Evolutionary conservation across 2,797 vertebrate genomes (phyloP).

Genomic region (Epinephelus malabaricus): DNA sequence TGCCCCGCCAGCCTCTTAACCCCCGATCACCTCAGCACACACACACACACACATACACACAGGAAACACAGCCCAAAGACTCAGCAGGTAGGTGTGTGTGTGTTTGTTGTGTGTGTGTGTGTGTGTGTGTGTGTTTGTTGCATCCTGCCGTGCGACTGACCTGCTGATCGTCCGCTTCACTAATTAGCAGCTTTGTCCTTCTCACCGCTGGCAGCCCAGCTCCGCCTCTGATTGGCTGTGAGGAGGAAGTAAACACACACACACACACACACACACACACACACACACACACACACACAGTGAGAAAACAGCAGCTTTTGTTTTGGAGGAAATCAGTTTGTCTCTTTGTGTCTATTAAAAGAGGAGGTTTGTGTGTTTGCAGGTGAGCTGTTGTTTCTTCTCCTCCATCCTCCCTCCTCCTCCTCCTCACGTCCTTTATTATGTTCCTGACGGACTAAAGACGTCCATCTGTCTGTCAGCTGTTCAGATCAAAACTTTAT

Average conservation of each 20-base stretch:
- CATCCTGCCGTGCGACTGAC: slow-evolving; percentile 46
- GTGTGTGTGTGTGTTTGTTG: slow-evolving; percentile 32
- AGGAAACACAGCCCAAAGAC: slow-evolving; percentile 53
- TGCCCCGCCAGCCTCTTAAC: slow-evolving; percentile 13
- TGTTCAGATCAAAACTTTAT: no score
- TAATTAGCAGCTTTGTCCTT: slow-evolving; percentile 76
- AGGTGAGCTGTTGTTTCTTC: slow-evolving; percentile 42
- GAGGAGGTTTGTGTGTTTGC: slow-evolving; percentile 45
- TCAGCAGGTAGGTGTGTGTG: slow-evolving; percentile 55
- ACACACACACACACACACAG: slow-evolving; percentile 1
- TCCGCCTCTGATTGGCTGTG: slow-evolving; percentile 66
- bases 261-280: slow-evolving; percentile 6
- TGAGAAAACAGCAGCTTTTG: slow-evolving; percentile 44
- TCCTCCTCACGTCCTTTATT: no score
- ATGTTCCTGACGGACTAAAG: no score
- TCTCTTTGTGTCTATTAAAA: slow-evolving; percentile 46
- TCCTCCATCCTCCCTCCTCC: not conserved
- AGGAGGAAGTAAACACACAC: slow-evolving; percentile 50
- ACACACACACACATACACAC: slow-evolving; percentile 18
- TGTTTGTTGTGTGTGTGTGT: slow-evolving; percentile 33
- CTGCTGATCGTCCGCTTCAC: slow-evolving; percentile 52
- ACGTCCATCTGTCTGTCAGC: no score
- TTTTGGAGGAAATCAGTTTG: slow-evolving; percentile 43
- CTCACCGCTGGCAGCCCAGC: slow-evolving; percentile 48
- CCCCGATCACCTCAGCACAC: slow-evolving; percentile 11